Evolutionary conservation across 2,113 vertebrate species (phyloP), one percentile per base, ranked within the genome.

Genomic region (Lota lota): DNA sequence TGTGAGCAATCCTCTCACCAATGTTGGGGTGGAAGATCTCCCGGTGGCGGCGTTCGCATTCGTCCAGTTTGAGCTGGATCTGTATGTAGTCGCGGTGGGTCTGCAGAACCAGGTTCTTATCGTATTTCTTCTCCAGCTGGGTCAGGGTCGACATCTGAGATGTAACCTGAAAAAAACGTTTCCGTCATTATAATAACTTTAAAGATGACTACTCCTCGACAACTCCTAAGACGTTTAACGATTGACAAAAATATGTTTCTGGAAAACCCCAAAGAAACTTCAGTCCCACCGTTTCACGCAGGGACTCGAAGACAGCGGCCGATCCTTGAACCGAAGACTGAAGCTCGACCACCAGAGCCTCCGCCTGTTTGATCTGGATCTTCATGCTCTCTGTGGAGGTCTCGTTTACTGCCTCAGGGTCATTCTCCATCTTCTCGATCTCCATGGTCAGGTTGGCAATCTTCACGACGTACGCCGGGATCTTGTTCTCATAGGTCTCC

Each of bases 341-440:
- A 53, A 93, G 83, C 54, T 90, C 89, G 50, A 69, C 28, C 64
- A 91, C 81, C 22, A 92, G 77, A 36, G 87, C 85, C 57, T 92
- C 87, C 76, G 89, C 67, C 70, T 92, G 90, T 71, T 85, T 90
- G 74, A 93, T 91, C 71, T 90, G 72, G 68, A 91, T 78, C 57
- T 84, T 92, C 7, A 88, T 68, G 0, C 84, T 82, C 1, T 87
- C 75, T 1, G 83, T 66, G 20, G 89, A 69, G 0, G 83, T 77
- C 7, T 90, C 82, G 1, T 59, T 89, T 81, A 88, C 90, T 18
- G 61, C 64, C 51, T 93, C 22, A 0, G 85, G 73, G 17, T 84
- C 82, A 5, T 63, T 58, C 80, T 97, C 94, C 83, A 95, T 92
- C 56, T 77, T 50, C 68, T 93, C 85, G 51, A 96, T 75, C 75